Evolutionary conservation across 1,140 invertebrate genomes (phyloP), one percentile per base, ranked within the genome.

Genomic region (Gryllus bimaculatus): DNA sequence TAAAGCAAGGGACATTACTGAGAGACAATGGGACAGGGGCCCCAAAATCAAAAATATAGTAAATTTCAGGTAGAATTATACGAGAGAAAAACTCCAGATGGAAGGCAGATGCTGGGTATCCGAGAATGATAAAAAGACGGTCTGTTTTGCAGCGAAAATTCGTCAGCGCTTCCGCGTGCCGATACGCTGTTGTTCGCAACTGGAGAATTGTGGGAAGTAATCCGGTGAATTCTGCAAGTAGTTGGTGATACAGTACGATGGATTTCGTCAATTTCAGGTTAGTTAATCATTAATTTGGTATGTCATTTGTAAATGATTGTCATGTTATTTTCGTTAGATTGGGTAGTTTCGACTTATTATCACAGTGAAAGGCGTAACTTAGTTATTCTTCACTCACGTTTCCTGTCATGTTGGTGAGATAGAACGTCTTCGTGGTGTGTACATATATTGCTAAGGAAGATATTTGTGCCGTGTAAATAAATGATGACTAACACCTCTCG

Each of bases 141-240:
- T 39, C 26, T 39, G 26, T 39, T 39, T 39, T 39, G 26, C 26
- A 39, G 1, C 1, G 26, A 39, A 39, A 39, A 39, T 39, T 39
- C 26, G 26, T 39, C 26, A 39, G 1, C 26, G 26, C 26, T 39
- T 66, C 18, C 54, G 54, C 54, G 54, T 18, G 10, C 54, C 54
- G 54, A 1, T 66, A 66, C 18, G 10, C 10, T 18, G 54, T 18
- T 66, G 54, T 66, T 66, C 54, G 54, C 7, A 18, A 66, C 10
- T 7, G 54, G 54, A 66, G 54, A 66, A 66, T 66, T 66, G 54
- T 66, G 54, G 54, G 54, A 66, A 66, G 2, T 66, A 66, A 66
- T 66, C 54, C 54, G 54, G 54, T 66, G 54, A 66, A 66, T 66
- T 66, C 54, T 66, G 54, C 54, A 66, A 66, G 54, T 66, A 66